These are phyloP conservation scores for Tapirus indicus DNA, from an alignment of 2,797 vertebrate genomes.

Conservation along the genomic window DNA sequence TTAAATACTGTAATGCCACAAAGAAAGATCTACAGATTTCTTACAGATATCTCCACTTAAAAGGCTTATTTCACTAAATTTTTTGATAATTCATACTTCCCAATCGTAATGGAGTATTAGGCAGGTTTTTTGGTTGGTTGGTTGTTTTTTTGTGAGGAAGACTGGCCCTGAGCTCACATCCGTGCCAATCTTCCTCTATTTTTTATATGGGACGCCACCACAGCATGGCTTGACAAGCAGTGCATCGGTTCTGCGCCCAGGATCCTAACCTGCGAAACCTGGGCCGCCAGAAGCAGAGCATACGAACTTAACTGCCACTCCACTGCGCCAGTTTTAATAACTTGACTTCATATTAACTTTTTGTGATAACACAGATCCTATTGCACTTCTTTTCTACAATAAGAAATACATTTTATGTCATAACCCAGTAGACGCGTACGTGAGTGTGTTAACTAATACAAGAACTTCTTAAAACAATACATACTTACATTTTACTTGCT, in stretches of 20 bases:
- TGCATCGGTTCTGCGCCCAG: too few relatives aligned
- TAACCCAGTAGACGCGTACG: neutral
- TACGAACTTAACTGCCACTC: too few relatives aligned
- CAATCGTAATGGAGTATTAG: neutral
- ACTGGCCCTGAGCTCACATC: too few relatives aligned
- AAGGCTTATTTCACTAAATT: constrained; percentile 12
- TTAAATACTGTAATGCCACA: neutral
- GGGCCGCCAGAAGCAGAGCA: too few relatives aligned
- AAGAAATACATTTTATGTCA: neutral
- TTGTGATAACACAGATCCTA: neutral
- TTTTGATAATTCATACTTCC: constrained; percentile 47
- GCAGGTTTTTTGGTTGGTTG: neutral
- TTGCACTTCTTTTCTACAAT: neutral
- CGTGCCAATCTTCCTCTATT: too few relatives aligned
- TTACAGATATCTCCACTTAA: neutral
- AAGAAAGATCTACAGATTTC: constrained; percentile 41
- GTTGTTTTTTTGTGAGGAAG: too few relatives aligned
- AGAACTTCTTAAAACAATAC: neutral
- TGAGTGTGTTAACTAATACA: neutral
- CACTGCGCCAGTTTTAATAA: neutral
- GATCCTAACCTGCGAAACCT: too few relatives aligned
- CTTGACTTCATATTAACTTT: neutral
- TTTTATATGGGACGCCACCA: too few relatives aligned
- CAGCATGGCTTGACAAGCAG: too few relatives aligned
- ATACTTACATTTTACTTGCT: neutral